Conservation (phyloP, 2,797 vertebrate species). For the Lepus townsendii region DNA sequence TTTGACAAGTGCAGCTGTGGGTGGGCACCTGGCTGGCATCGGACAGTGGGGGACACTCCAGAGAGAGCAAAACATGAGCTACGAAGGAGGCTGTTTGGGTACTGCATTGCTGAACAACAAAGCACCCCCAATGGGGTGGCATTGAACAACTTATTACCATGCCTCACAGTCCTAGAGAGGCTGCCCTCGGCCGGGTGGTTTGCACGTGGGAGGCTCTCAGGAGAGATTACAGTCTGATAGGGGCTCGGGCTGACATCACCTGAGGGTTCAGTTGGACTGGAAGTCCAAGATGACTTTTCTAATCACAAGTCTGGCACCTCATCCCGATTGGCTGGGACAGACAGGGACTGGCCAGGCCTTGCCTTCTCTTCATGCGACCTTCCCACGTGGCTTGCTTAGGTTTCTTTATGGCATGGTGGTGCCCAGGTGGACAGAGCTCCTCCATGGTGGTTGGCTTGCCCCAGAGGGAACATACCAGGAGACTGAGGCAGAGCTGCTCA, state of each 20-base stretch:
- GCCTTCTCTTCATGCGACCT: neutral
- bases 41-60: neutral
- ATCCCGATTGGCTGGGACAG: slow-evolving; percentile 33
- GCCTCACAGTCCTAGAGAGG: neutral
- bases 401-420: neutral
- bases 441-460: neutral
- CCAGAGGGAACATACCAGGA: slow-evolving; percentile 4
- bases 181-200: neutral
- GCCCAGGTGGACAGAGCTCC: neutral
- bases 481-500: slow-evolving; percentile 31
- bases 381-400: neutral
- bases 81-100: neutral
- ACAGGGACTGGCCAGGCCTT: neutral
- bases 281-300: slow-evolving; percentile 21
- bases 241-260: neutral
- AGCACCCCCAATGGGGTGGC: neutral
- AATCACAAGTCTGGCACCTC: slow-evolving; percentile 39
- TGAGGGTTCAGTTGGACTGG: neutral
- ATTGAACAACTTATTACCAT: slow-evolving; percentile 43
- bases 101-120: slow-evolving; percentile 28
- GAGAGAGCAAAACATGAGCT: neutral
- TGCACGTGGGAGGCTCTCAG: neutral
- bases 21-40: neutral
- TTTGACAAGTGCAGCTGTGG: slow-evolving; percentile 35
- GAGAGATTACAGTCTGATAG: neutral